Evolutionary conservation across 2,797 vertebrate genomes (phyloP).

Genomic region (Anguilla marmorata): DNA sequence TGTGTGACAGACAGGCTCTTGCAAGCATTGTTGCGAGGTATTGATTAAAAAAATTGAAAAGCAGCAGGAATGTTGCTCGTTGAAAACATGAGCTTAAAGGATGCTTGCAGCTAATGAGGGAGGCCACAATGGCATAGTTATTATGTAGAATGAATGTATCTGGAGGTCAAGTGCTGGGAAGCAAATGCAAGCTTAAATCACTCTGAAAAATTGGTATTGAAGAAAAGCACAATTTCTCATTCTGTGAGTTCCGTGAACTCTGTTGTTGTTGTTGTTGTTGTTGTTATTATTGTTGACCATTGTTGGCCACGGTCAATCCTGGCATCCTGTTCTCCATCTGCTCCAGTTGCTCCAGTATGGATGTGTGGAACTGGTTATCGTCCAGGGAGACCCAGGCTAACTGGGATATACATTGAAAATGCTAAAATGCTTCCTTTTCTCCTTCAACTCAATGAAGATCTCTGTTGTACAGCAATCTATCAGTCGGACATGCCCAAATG

Average conservation of each 20-base stretch:
- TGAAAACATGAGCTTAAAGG: background rate
- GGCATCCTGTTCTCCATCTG: too few relatives aligned
- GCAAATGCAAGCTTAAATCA: constrained; percentile 7
- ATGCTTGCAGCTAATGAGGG: background rate
- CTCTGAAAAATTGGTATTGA: background rate
- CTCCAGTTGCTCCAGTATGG: too few relatives aligned
- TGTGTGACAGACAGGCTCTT: background rate
- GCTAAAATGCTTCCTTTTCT: background rate
- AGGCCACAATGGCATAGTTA: background rate
- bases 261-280: too few relatives aligned
- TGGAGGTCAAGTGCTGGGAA: background rate
- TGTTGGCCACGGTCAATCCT: too few relatives aligned
- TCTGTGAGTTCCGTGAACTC: background rate
- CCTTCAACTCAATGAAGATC: background rate
- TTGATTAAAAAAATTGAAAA: background rate
- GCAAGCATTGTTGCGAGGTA: background rate
- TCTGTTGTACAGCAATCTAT: background rate
- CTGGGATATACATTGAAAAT: too few relatives aligned
- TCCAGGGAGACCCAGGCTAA: too few relatives aligned
- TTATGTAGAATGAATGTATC: constrained; percentile 14
- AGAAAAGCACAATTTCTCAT: background rate
- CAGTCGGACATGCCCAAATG: background rate
- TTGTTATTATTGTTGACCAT: too few relatives aligned
- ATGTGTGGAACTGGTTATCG: too few relatives aligned
- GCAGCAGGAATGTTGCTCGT: background rate